Base-by-base conservation (phyloP, 2,113 vertebrate genomes). In the Delphinapterus leucas region DNA sequence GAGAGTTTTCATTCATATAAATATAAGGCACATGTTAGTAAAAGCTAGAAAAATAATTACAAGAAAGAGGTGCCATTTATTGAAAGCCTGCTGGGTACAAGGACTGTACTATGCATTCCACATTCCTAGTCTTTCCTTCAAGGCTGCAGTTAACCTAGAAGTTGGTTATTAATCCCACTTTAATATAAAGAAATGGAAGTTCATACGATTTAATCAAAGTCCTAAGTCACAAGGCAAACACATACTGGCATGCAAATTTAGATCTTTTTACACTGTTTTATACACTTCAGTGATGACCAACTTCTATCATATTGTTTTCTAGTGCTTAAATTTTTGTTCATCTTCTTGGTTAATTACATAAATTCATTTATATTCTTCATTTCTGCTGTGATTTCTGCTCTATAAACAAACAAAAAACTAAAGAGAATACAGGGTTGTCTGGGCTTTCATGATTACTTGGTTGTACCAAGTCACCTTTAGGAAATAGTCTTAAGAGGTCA, bases 261-360 rank as follows among this genome's bases (percentile, higher is more conserved):
- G 9, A 18, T 76, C 44, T 83, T 83, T 73, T 81, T 77, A 47
- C n/a, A 81, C 5, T 86, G 44, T 88, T 88, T 77, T 77, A 82
- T n/a, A 28, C 58, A 68, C 77, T 89, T 89, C 33, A 58, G 38
- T 49, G 61, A 93, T 77, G 8, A 70, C 11, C 23, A 76, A 68
- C n/a, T 81, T 80, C 47, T 38, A 60, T 53, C 15, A 15, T 73
- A 91, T 74, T 81, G 38, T 60, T 60, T 91, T 89, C 79, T 77
- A 36, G n/a, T 90, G 58, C 15, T 82, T 38, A 93, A 63, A 77
- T 79, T 89, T 88, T 79, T 93, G 70, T 77, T 93, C 36, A 90
- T 26, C 41, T 83, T 76, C 58, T 26, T 67, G 25, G 47, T 38
- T 71, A 79, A 85, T 31, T 71, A 67, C 3, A 83, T 44, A 71